A percentile compares a stretch with the other conserved stretches of the same genome.
phyloP scores from a whole-genome alignment of 2,113 vertebrate genomes.

The Neoarius graeffei region DNA sequence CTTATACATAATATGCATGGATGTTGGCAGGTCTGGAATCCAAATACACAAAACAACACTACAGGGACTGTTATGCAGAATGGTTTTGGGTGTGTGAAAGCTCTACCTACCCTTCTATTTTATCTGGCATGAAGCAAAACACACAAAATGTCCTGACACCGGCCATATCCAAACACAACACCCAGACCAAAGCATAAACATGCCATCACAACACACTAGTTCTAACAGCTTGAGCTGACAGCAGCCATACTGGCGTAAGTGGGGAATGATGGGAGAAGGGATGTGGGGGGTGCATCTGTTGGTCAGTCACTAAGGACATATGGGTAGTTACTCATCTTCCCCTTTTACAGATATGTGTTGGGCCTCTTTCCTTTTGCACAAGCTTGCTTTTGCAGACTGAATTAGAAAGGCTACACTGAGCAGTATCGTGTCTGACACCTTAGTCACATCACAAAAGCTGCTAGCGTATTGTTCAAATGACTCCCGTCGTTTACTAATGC shows the following conservation, averaged over 20 bases:
- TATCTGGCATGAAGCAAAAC: conserved; percentile 35
- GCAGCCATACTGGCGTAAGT: conserved; percentile 13
- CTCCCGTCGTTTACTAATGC: not conserved
- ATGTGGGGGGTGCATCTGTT: not conserved
- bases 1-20: not conserved
- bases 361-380: conserved; percentile 15
- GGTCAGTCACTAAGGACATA: conserved; percentile 46
- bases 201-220: conserved; percentile 35
- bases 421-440: not conserved
- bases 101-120: conserved; percentile 41
- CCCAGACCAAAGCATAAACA: conserved; percentile 49
- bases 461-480: conserved; percentile 36
- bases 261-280: not conserved
- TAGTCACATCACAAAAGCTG: conserved; percentile 33
- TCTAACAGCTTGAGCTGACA: conserved; percentile 42
- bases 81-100: conserved; percentile 4
- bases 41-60: conserved; percentile 33
- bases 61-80: conserved; percentile 3
- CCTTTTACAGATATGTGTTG: conserved; percentile 23
- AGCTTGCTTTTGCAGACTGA: conserved; percentile 13
- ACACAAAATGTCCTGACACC: conserved; percentile 31
- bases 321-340: conserved; percentile 41
- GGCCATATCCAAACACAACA: conserved; percentile 49
- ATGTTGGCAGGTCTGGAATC: not conserved
- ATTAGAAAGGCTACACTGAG: conserved; percentile 16